Evolutionary conservation across 2,797 vertebrate genomes (phyloP), one percentile per base, ranked within the genome.

Genomic region (Acestrorhynchus altus): DNA sequence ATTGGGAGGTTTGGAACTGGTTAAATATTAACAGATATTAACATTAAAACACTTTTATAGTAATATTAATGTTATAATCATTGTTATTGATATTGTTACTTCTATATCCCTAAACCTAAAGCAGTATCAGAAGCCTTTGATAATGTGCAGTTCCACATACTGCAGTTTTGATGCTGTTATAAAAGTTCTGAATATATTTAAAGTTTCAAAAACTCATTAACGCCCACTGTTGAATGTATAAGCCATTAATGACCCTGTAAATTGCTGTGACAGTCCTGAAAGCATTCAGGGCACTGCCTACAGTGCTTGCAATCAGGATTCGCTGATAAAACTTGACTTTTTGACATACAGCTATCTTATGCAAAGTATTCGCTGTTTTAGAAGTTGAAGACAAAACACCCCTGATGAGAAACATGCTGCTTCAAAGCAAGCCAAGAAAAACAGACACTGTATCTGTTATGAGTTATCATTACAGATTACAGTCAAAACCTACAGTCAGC

Each of bases 231-330:
- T 2, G 9, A 35, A 8, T 35, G 16, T 15, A 35, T 35, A 6
- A 56, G 24, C 22, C 44, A 66, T 65, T 44, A 42, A 42, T 6
- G 40, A 44, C 63, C 63, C 40, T 44, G 63, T n/a, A 44, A 65
- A 65, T 44, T 20, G n/a, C 22, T 0, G 20, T 28, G 22, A 42
- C 1, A 4, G 20, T 8, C 20, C 10, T 65, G 40, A 44, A 65
- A 65, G 40, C 60, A 35, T n/a, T n/a, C 26, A 40, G 31, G 9
- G 20, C 64, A 26, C 20, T 16, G 61, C 22, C n/a, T 22, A 26
- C 52, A 26, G 22, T 13, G 52, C 11, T 54, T 24, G n/a, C n/a
- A 40, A 13, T 24, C 10, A 26, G 64, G 24, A 47, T 9, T 44
- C 47, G 8, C 11, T 46, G 63, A 13, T 39, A 20, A 15, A 63